Percentiles rank a stretch among this genome's conserved stretches.
phyloP scores from a whole-genome alignment of 2,888 invertebrate species.

The Steromphala cineraria region DNA sequence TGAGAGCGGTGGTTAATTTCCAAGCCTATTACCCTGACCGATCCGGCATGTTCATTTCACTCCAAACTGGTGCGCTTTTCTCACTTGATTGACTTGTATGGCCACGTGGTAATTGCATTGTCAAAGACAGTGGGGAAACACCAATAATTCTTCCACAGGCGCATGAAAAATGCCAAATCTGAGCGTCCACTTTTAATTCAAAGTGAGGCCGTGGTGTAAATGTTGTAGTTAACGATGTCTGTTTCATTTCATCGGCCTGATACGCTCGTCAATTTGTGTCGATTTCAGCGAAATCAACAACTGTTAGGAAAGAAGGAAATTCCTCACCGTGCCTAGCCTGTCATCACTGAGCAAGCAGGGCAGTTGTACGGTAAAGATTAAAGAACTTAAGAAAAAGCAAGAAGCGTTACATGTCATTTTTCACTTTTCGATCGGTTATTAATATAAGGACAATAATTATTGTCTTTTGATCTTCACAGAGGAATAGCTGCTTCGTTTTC shows the following conservation, averaged over 20 bases:
- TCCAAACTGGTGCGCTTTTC: neutral
- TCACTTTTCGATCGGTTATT: neutral
- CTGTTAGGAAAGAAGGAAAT: neutral
- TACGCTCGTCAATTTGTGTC: conserved; percentile 20
- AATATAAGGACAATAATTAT: no score
- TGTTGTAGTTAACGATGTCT: conserved; percentile 17
- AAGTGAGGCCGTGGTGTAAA: conserved; percentile 18
- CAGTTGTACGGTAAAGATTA: neutral
- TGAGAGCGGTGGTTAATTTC: conserved; percentile 14
- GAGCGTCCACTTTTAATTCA: conserved; percentile 7
- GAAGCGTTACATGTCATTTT: neutral
- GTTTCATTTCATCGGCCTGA: conserved; percentile 17
- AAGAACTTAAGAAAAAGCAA: neutral
- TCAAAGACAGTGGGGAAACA: neutral
- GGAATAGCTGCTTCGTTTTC: no score
- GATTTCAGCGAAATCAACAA: conserved; percentile 17
- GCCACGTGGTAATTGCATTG: conserved; percentile 19
- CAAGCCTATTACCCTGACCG: conserved; percentile 11
- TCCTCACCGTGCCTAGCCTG: neutral
- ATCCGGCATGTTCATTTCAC: neutral
- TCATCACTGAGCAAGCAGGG: neutral
- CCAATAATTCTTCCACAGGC: conserved; percentile 6
- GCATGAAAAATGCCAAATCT: conserved; percentile 17
- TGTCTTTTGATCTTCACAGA: no score
- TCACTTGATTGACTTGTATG: conserved; percentile 2